Base-by-base conservation (phyloP, 1,140 invertebrate genomes). In the Nasonia longicornis region DNA sequence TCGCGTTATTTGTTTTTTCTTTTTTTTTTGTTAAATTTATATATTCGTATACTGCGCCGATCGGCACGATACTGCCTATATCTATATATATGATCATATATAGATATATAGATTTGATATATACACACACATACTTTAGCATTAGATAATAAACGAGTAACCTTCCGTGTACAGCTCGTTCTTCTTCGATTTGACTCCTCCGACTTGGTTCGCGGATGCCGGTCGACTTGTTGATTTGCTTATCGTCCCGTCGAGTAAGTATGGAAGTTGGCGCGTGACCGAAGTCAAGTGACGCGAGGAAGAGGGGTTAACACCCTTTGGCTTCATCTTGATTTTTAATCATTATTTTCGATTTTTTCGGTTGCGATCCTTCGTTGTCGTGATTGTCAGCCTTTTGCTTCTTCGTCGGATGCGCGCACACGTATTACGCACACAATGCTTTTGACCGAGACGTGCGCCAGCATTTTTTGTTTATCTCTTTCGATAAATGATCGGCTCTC, bases 31-130 rank as follows among this genome's bases (percentile, higher is more conserved):
- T 58, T 58, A 58, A 58, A 58, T 78, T 48, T 35, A 76, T 76
- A n/a, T 82, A n/a, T 82, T 75, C 66, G 77, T 82, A 82, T 78
- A 82, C 48, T 75, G 29, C 76, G 71, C 22, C 72, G 31, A 79
- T 79, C 70, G 48, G 38, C 71, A 77, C 26, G 10, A 35, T 81
- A 35, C 26, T 42, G 22, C 31, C 20, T 72, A 42, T 72, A 20
- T 66, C 12, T 73, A 45, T 58, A 48, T 22, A 72, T 64, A 77
- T 79, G 67, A n/a, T 35, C 66, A 78, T 82, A 82, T 73, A 75
- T 64, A 73, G 29, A 66, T 73, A 77, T 26, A 58, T 12, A 70
- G 16, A 58, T 42, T 74, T 63, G 7, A 48, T 77, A 77, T 66
- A 66, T 42, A 71, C 58, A 52, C 20, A 52, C 20, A 22, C 26